Evolutionary conservation across 2,888 invertebrate species (phyloP), one percentile per base, ranked within the genome.

Genomic region (Drosophila ustulata): DNA sequence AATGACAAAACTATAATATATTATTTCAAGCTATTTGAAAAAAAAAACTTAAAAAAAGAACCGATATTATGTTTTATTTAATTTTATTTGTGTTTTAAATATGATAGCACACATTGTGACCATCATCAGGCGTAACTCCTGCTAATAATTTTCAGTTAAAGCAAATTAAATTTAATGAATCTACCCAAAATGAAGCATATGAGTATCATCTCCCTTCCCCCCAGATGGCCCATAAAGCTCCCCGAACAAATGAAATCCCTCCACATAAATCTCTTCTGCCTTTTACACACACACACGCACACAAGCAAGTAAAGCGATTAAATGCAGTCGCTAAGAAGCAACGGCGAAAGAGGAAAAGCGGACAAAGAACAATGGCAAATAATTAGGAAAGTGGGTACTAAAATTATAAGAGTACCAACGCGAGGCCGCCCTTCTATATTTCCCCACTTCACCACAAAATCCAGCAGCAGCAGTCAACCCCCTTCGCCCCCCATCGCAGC

Each of bases 361-460:
- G 18, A 69, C 28, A 53, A 50, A 57, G 59, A 75, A 66, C 69
- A 75, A 66, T 61, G 61, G 39, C 46, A 75, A 67, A 82, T 76
- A 85, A 85, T 85, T 85, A 82, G 58, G 61, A 70, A 85, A 85
- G 68, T 73, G 80, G 70, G 65, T 73, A 80, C 73, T 80, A 82
- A 85, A 75, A 79, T 71, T 72, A 70, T 79, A 75, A 75, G 66
- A 69, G 69, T 45, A 55, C 66, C 43, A 49, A 39, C 49, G 39
- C 41, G 9, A 30, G 13, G 25, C 13, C 23, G 3, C 13, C 46
- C 18, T 2, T 8, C n/a, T 8, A 13, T 13, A 18, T 18, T 41
- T 8, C 39, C 39, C 18, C 47, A 23, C 30, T 39, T 23, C 8
- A 26, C 37, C 52, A 13, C 23, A 51, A 34, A 37, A 8, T 8